Evolutionary conservation across 2,113 vertebrate species (phyloP).

Genomic region (Mystacornis crossleyi): DNA sequence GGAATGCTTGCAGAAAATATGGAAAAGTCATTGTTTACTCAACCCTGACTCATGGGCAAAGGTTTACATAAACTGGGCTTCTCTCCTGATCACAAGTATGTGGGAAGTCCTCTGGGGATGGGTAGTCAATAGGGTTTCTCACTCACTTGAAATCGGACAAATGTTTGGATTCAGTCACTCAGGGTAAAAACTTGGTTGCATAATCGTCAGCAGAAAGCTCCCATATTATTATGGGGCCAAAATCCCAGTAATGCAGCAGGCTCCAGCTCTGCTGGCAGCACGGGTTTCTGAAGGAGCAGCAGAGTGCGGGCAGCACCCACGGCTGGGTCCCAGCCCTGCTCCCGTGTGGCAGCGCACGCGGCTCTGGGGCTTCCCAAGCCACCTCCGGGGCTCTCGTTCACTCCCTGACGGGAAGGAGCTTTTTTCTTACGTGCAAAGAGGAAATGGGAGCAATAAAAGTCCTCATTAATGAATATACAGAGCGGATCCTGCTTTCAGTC

Average conservation of each 20-base stretch:
- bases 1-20: constrained; percentile 31
- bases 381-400: not conserved
- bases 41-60: constrained; percentile 1
- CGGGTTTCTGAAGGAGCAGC: not conserved
- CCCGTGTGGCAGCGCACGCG: accelerated
- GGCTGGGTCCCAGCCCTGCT: not conserved
- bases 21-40: constrained; percentile 18
- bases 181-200: not conserved
- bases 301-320: accelerated
- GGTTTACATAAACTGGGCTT: constrained; percentile 23
- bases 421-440: not conserved
- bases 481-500: not conserved
- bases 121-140: not conserved
- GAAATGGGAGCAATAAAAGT: not conserved
- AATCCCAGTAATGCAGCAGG: not conserved
- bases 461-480: not conserved
- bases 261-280: not conserved
- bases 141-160: not conserved
- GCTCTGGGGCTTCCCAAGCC: not conserved
- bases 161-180: not conserved
- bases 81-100: not conserved
- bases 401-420: not conserved
- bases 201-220: not conserved
- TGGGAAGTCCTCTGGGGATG: not conserved
- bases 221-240: not conserved